A percentile compares a stretch with the other conserved stretches of the same genome.
These are phyloP conservation scores for Hemithea aestivaria DNA, from an alignment of 2,888 invertebrate genomes.

Conservation along the genomic window DNA sequence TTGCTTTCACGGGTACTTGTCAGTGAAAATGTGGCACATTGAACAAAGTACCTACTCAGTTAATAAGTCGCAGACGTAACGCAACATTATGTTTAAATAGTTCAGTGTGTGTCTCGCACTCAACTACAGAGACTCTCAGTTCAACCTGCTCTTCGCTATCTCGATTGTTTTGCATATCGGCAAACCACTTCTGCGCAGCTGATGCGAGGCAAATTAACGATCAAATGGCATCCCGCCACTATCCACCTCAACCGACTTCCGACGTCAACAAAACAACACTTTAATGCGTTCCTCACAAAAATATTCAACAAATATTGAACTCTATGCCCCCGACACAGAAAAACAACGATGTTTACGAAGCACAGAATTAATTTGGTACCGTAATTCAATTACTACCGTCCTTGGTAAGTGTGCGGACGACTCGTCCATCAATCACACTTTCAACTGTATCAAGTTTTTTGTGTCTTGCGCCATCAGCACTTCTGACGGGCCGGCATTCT, in stretches of 20 bases:
- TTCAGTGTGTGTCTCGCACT: constrained; percentile 34
- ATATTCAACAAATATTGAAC: constrained; percentile 38
- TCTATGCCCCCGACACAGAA: constrained; percentile 38
- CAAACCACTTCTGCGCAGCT: constrained; percentile 49
- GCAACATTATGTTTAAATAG: constrained; percentile 19
- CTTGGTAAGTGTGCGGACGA: constrained; percentile 54
- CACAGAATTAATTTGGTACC: constrained; percentile 51
- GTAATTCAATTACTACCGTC: constrained; percentile 69
- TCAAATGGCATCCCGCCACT: constrained; percentile 60
- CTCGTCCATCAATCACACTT: constrained; percentile 71
- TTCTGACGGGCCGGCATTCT: constrained; percentile 54
- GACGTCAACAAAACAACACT: constrained; percentile 38
- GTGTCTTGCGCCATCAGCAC: constrained; percentile 45
- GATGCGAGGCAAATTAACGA: constrained; percentile 69
- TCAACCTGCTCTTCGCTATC: constrained; percentile 52
- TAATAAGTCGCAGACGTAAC: constrained; percentile 13
- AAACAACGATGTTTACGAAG: constrained; percentile 39
- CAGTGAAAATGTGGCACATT: not conserved
- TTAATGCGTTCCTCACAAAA: constrained; percentile 29
- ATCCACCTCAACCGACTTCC: constrained; percentile 47
- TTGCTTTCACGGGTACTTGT: constrained; percentile 3
- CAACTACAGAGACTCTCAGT: constrained; percentile 36
- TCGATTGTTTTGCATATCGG: constrained; percentile 75
- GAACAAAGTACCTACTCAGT: constrained; percentile 1
- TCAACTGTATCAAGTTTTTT: constrained; percentile 73